Conservation (phyloP, 2,113 vertebrate genomes). For the Clarias macrocephalus region DNA sequence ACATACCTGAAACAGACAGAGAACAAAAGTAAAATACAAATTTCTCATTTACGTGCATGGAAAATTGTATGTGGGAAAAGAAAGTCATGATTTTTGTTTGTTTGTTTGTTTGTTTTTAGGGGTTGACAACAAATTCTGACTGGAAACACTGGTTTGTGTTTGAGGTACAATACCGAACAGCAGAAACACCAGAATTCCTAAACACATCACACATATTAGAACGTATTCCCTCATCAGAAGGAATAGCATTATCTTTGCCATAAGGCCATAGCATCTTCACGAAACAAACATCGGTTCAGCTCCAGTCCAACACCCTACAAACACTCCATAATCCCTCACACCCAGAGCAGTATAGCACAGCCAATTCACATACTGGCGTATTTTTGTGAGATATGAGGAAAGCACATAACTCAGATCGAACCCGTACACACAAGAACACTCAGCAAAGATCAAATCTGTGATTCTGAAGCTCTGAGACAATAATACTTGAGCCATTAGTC, state of each 20-base stretch:
- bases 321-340: neutral
- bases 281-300: neutral
- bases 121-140: neutral
- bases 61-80: neutral
- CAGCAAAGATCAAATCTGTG: neutral
- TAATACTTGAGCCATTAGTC: neutral
- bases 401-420: neutral
- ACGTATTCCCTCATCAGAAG: neutral
- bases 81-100: neutral
- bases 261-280: neutral
- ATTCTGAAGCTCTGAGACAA: neutral
- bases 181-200: too few species aligned
- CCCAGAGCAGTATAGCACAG: neutral
- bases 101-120: neutral
- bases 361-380: neutral
- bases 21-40: too few species aligned
- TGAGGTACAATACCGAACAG: neutral
- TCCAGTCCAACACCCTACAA: neutral
- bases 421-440: neutral
- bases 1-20: conserved; percentile 82
- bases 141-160: neutral
- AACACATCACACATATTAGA: neutral
- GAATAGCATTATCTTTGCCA: neutral
- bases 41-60: neutral
- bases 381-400: neutral